Evolutionary conservation across 1,140 invertebrate species (phyloP).

Genomic region (Gerris buenoi): DNA sequence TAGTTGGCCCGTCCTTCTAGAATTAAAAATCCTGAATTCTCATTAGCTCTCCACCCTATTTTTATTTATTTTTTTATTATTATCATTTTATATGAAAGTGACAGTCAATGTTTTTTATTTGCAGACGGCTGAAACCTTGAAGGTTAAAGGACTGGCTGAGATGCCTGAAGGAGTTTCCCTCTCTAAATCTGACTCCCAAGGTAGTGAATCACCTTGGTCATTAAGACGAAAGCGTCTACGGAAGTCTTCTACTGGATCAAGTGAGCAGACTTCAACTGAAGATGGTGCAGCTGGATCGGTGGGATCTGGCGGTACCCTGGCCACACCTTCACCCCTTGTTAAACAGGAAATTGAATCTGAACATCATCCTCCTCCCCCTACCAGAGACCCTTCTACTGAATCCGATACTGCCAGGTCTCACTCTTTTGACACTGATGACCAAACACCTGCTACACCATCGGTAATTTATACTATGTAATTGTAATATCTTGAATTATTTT

Average conservation of each 20-base stretch:
- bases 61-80: too few species aligned
- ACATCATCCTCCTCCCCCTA: conserved; percentile 18
- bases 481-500: too few species aligned
- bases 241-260: conserved; percentile 54
- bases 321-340: conserved; percentile 27
- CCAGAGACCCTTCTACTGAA: conserved; percentile 24
- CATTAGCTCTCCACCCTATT: too few species aligned
- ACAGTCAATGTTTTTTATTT: conserved; percentile 22
- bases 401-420: conserved; percentile 31
- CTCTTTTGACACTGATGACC: conserved; percentile 31
- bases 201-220: conserved; percentile 15
- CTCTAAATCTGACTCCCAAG: conserved; percentile 15
- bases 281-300: conserved; percentile 15
- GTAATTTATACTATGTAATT: too few species aligned
- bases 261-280: conserved; percentile 20
- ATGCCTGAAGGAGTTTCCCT: conserved; percentile 42
- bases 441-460: conserved; percentile 17
- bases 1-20: too few species aligned
- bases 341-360: conserved; percentile 7
- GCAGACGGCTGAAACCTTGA: conserved; percentile 66
- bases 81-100: too few species aligned
- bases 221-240: conserved; percentile 44
- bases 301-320: conserved; percentile 30
- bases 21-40: too few species aligned
- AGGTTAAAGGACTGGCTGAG: conserved; percentile 74